Evolutionary conservation across 37 sponge, comb jelly and placozoan species (phyloP), one percentile per base, ranked within the genome.

Genomic region (Geodia barretti): DNA sequence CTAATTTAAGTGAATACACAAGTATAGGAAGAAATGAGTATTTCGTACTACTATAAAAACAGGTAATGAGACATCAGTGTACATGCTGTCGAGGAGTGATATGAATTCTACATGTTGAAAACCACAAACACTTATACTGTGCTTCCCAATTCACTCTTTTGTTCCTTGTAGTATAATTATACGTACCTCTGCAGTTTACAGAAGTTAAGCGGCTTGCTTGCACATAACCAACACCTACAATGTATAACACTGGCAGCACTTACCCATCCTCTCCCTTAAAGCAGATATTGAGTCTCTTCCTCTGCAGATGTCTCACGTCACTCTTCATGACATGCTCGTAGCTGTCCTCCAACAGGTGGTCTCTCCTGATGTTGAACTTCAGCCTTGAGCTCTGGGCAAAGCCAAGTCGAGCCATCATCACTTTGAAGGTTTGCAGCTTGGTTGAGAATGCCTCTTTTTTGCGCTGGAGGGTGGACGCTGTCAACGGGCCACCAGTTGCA

Each of bases 211-310:
- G n/a, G n/a, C n/a, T n/a, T n/a, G n/a, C n/a, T n/a, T n/a, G n/a
- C n/a, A n/a, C n/a, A n/a, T n/a, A n/a, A n/a, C n/a, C n/a, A n/a
- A n/a, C n/a, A n/a, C n/a, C n/a, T n/a, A n/a, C n/a, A n/a, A n/a
- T n/a, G n/a, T n/a, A n/a, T n/a, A n/a, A n/a, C n/a, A n/a, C n/a
- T n/a, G n/a, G n/a, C n/a, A 35, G 43, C 39, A 64, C 91, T 83
- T 24, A 88, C 93, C 95, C 95, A 29, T 95, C 95, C 65, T 95
- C 95, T 73, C 93, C 93, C 31, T 37, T 66, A 64, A 95, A 95
- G 70, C 86, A 35, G 25, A 95, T 75, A 60, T 95, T 86, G 8
- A 95, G 80, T 62, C 83, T 95, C 73, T 88, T 92, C 62, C 72
- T 83, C 79, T 95, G 92, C 34, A 95, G 60, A 14, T 90, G 88